Percentiles rank a stretch among this genome's conserved stretches.
These are phyloP conservation scores for Scotopteryx bipunctaria DNA, from an alignment of 2,888 invertebrate species.

Conservation along the genomic window DNA sequence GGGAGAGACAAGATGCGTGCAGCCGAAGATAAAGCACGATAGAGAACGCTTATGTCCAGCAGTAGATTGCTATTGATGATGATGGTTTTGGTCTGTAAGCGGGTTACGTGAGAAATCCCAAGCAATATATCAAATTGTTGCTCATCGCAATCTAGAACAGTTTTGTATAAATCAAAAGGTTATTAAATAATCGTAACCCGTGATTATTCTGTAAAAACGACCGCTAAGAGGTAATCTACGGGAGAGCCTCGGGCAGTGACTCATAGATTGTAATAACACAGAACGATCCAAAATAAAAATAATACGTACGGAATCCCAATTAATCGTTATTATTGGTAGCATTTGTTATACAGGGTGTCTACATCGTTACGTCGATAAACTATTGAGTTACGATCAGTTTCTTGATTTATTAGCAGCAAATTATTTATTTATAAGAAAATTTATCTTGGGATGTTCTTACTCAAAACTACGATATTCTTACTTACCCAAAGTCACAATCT, in stretches of 20 bases:
- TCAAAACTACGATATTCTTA: too few species aligned
- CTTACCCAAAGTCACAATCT: too few species aligned
- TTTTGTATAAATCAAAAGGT: conserved; percentile 52
- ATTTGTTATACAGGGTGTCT: conserved; percentile 38
- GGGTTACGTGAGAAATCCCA: conserved; percentile 34
- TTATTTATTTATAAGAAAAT: too few species aligned
- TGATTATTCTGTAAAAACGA: conserved; percentile 52
- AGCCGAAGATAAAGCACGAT: too few species aligned
- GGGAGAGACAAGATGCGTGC: too few species aligned
- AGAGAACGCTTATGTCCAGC: too few species aligned
- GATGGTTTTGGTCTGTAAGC: conserved; percentile 12
- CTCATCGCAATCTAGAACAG: conserved; percentile 49
- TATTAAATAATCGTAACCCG: conserved; percentile 47
- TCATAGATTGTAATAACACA: conserved; percentile 45
- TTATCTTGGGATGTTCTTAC: too few species aligned
- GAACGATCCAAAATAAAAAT: conserved; percentile 58
- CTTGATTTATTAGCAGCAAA: too few species aligned
- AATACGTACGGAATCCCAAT: conserved; percentile 58
- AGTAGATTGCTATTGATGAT: too few species aligned
- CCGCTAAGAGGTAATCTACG: conserved; percentile 46
- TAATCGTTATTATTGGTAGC: conserved; percentile 67
- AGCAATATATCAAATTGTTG: conserved; percentile 41
- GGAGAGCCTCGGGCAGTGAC: conserved; percentile 44
- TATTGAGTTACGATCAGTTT: too few species aligned
- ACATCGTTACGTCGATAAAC: too few species aligned